phyloP scores from a whole-genome alignment of 2,113 vertebrate species.

The Lichenostomus cassidix region DNA sequence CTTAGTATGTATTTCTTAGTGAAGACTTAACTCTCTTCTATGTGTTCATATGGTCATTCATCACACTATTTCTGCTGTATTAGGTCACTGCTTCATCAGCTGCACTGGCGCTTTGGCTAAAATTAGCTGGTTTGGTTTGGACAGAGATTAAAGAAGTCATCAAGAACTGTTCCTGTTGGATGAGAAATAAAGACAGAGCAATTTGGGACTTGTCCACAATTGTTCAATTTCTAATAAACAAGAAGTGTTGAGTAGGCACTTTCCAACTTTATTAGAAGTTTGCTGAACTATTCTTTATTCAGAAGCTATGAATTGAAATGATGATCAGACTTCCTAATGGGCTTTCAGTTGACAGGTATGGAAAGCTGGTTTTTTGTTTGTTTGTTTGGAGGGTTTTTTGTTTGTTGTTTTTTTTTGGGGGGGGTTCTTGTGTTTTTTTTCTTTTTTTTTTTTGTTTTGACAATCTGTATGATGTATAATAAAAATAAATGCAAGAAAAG shows the following conservation, averaged over 20 bases:
- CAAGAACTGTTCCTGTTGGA: background rate
- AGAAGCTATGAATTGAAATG: background rate
- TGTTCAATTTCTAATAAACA: constrained; percentile 3
- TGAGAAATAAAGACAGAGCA: background rate
- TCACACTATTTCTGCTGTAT: background rate
- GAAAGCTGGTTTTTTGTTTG: background rate
- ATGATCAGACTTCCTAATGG: background rate
- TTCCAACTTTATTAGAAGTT: background rate
- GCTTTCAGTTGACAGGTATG: background rate
- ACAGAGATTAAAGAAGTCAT: background rate
- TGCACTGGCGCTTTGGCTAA: background rate
- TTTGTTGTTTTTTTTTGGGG: too few species aligned
- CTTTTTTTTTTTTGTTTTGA: background rate
- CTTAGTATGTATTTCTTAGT: background rate
- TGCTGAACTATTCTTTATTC: background rate
- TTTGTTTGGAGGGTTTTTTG: too few species aligned
- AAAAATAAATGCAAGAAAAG: background rate
- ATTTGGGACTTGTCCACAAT: background rate
- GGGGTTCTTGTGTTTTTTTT: too few species aligned
- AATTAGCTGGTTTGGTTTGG: constrained; percentile 12
- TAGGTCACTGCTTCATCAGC: background rate
- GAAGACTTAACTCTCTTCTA: background rate
- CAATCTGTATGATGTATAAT: background rate
- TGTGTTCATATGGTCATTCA: background rate
- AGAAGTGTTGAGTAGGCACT: background rate